A percentile compares a stretch with the other conserved stretches of the same genome.
Conservation (phyloP, 2,888 invertebrate species). For the Netelia virgata region DNA sequence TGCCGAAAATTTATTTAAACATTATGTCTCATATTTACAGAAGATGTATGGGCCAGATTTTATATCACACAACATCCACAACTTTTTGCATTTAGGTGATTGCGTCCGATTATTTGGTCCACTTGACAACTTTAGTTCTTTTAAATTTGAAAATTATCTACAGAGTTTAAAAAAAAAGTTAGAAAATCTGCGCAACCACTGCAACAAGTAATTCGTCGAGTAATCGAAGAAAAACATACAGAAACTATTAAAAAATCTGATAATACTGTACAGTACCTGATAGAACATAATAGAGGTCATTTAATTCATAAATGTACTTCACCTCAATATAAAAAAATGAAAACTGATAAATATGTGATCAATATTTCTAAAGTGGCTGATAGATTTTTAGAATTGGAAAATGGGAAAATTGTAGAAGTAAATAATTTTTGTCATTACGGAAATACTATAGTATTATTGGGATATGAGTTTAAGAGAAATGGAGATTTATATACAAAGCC, state of each 20-base stretch:
- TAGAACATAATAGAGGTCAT: slow-evolving; percentile 56
- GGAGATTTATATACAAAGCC: slow-evolving; percentile 9
- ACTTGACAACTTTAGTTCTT: slow-evolving; percentile 77
- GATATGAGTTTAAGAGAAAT: not conserved
- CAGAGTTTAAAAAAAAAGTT: slow-evolving; percentile 12
- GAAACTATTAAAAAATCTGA: not conserved
- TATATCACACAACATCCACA: slow-evolving; percentile 78
- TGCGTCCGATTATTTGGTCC: slow-evolving; percentile 73
- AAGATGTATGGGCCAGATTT: slow-evolving; percentile 72
- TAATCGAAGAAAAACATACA: not conserved
- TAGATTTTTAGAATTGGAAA: not conserved
- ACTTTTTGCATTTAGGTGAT: slow-evolving; percentile 74
- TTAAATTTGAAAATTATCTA: slow-evolving; percentile 77
- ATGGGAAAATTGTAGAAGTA: not conserved
- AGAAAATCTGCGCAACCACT: slow-evolving; percentile 11
- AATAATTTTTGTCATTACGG: no score
- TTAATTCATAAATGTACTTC: slow-evolving; percentile 52
- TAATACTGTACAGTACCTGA: slow-evolving; percentile 37
- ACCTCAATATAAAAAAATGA: slow-evolving; percentile 63
- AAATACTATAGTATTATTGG: no score
- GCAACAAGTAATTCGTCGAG: slow-evolving; percentile 14
- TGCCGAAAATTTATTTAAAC: slow-evolving; percentile 33
- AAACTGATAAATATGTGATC: slow-evolving; percentile 52
- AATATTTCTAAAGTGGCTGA: slow-evolving; percentile 61
- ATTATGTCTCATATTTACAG: slow-evolving; percentile 43